A percentile compares a stretch with the other conserved stretches of the same genome.
Evolutionary conservation across 23 tunicate species (phyloP).

Genomic region (Phallusia fumigata): DNA sequence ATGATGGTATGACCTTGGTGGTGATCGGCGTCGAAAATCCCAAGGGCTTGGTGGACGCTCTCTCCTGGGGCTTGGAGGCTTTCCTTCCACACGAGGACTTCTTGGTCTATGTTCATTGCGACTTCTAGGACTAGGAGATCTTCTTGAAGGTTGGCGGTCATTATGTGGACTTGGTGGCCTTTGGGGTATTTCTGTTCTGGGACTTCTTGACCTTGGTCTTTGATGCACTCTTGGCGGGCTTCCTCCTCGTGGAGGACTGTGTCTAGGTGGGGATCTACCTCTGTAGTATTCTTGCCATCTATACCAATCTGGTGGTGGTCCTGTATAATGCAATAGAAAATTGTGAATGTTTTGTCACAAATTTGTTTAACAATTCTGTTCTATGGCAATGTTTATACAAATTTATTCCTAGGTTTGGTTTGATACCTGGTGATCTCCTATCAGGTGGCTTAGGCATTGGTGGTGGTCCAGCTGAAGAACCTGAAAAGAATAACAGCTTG

Average conservation of each 20-base stretch:
- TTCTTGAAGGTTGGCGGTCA: not conserved
- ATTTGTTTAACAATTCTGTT: no score
- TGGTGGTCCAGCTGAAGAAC: conserved; percentile 51
- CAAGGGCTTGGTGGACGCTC: conserved; percentile 70
- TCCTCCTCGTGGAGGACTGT: conserved; percentile 3
- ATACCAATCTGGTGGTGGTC: conserved; percentile 37
- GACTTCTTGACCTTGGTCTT: not conserved
- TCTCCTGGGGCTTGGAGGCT: conserved; percentile 56
- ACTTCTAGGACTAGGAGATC: conserved; percentile 19
- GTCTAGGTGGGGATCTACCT: conserved; percentile 19
- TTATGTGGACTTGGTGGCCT: conserved; percentile 30
- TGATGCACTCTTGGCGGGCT: conserved; percentile 33
- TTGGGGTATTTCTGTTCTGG: conserved; percentile 12
- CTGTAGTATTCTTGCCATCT: conserved; percentile 36
- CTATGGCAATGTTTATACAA: no score
- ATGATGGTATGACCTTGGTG: conserved; percentile 34
- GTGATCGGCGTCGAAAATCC: conserved; percentile 48
- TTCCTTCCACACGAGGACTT: not conserved
- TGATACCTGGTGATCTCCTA: conserved; percentile 40
- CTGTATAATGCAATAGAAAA: not conserved
- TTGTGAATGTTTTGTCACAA: no score
- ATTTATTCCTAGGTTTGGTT: no score
- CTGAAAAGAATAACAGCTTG: no score
- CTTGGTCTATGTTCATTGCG: conserved; percentile 45
- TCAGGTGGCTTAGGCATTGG: conserved; percentile 54